Conservation (phyloP, 1,140 invertebrate genomes). For the Papilio polyxenes region DNA sequence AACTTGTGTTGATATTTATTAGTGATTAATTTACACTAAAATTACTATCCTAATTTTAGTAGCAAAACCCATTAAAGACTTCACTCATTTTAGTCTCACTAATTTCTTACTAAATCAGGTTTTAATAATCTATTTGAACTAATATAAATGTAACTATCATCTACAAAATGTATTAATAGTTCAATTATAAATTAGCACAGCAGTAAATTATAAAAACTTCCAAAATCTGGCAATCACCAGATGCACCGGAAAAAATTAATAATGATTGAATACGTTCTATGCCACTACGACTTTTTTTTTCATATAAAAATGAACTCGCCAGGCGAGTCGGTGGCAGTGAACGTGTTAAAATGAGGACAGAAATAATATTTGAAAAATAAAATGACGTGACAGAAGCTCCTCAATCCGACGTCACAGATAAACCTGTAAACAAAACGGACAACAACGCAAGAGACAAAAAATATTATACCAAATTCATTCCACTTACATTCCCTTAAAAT, state of each 20-base stretch:
- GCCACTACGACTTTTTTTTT: background rate
- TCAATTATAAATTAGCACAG: conserved; percentile 31
- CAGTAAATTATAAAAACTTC: conserved; percentile 58
- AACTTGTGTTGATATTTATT: conserved; percentile 18
- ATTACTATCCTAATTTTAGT: conserved; percentile 17
- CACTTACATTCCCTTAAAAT: conserved; percentile 75
- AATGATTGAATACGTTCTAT: conserved; percentile 49
- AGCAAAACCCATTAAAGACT: background rate
- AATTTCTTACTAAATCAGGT: background rate
- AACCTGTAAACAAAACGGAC: conserved; percentile 70
- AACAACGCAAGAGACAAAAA: conserved; percentile 62
- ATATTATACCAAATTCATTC: conserved; percentile 71
- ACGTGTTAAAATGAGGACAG: conserved; percentile 51
- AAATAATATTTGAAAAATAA: conserved; percentile 55
- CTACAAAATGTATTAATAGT: conserved; percentile 21
- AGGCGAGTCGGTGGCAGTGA: background rate
- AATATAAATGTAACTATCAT: conserved; percentile 9
- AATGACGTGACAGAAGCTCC: conserved; percentile 74
- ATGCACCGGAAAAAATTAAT: conserved; percentile 73
- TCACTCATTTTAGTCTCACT: conserved; percentile 1
- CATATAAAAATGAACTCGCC: background rate
- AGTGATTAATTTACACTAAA: conserved; percentile 21
- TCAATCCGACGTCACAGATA: conserved; percentile 69
- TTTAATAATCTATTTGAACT: conserved; percentile 19
- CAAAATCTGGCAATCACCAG: conserved; percentile 73